phyloP scores from a whole-genome alignment of 2,113 vertebrate genomes.

The Cyprinodon variegatus region DNA sequence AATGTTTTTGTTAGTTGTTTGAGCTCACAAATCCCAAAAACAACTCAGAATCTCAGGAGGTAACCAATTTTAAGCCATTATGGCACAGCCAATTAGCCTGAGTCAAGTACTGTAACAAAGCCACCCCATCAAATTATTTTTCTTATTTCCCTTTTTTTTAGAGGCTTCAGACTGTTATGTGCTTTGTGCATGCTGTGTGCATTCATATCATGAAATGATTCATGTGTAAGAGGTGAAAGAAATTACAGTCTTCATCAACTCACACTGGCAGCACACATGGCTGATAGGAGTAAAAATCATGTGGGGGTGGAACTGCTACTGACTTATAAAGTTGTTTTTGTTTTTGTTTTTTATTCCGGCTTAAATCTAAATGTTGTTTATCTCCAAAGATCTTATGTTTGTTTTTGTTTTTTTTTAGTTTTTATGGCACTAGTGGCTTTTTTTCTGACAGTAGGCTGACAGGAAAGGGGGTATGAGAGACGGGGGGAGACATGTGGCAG shows the following conservation, averaged over 20 bases:
- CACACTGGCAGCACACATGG: not conserved
- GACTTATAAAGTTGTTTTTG: constrained; percentile 15
- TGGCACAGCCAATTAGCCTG: constrained; percentile 56
- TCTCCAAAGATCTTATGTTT: not conserved
- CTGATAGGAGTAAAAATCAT: not conserved
- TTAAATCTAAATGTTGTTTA: not conserved
- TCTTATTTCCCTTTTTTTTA: constrained; percentile 46
- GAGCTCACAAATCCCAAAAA: constrained; percentile 43
- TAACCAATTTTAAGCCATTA: constrained; percentile 64
- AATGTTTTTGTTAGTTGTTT: constrained; percentile 20
- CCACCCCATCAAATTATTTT: constrained; percentile 55
- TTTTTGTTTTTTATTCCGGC: not conserved
- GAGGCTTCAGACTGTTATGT: constrained; percentile 25
- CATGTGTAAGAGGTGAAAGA: not conserved
- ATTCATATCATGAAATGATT: constrained; percentile 13
- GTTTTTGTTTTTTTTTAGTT: not conserved
- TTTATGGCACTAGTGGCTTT: too few species aligned
- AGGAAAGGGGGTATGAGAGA: too few species aligned
- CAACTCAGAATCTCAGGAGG: constrained; percentile 42
- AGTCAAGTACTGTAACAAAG: constrained; percentile 49
- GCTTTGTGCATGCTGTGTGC: constrained; percentile 12
- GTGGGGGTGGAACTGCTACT: not conserved
- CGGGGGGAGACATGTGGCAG: too few species aligned
- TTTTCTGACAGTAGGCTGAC: too few species aligned
- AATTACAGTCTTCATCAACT: constrained; percentile 11